Conservation (phyloP, 2,113 vertebrate species). For the Agelaius phoeniceus region DNA sequence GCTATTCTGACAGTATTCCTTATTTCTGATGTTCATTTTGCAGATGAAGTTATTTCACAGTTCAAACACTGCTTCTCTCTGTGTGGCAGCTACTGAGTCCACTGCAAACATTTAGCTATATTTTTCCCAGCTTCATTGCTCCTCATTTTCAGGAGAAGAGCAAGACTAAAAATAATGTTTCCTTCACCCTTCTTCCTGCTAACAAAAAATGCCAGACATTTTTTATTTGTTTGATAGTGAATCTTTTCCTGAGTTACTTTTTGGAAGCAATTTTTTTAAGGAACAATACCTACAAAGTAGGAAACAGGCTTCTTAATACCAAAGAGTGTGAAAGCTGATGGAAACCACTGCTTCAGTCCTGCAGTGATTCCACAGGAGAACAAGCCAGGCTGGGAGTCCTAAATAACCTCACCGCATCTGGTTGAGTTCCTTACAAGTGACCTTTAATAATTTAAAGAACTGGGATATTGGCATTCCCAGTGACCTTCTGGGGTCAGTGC, state of each 20-base stretch:
- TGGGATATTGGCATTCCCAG: neutral
- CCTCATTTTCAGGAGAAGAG: slow-evolving; percentile 20
- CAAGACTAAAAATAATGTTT: neutral
- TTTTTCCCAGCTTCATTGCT: neutral
- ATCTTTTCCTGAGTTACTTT: slow-evolving; percentile 19
- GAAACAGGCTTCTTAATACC: neutral
- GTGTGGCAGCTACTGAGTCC: neutral
- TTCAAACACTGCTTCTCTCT: neutral
- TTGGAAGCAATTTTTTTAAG: neutral
- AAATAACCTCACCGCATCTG: neutral
- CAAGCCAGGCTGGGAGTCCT: neutral
- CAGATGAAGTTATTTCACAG: neutral
- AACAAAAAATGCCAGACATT: neutral
- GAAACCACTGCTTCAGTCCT: neutral
- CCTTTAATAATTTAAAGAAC: neutral
- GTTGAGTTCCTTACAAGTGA: neutral
- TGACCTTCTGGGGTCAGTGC: neutral
- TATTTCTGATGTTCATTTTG: neutral
- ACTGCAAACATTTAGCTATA: neutral
- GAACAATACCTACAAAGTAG: neutral
- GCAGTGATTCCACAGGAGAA: neutral
- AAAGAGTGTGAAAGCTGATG: neutral
- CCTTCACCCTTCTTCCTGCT: fast-evolving
- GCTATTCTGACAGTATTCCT: neutral
- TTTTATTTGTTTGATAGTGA: neutral